Percentiles rank a stretch among this genome's conserved stretches.
Conservation (phyloP, 1,140 invertebrate genomes). For the Bombus confusus region DNA sequence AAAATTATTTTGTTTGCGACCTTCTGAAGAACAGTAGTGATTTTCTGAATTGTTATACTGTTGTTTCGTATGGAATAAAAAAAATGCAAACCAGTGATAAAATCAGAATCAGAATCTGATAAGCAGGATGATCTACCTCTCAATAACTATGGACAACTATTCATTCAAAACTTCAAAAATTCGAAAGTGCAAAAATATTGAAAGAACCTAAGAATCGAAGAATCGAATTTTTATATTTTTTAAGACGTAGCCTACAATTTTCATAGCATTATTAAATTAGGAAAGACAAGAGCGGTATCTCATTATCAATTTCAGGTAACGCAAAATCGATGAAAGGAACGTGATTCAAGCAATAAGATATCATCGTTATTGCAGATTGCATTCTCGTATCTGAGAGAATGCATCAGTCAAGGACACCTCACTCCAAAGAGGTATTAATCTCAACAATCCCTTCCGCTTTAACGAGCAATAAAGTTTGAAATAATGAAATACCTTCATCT, state of each 20-base stretch:
- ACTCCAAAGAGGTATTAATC: neutral
- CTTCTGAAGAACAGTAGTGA: neutral
- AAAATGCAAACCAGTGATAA: neutral
- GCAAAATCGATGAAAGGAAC: neutral
- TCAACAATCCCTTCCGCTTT: neutral
- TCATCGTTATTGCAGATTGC: neutral
- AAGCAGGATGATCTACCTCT: too few species aligned
- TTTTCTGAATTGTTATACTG: neutral
- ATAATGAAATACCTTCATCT: slow-evolving; percentile 1
- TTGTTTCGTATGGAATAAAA: neutral
- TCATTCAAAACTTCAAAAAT: too few species aligned
- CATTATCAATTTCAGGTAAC: neutral
- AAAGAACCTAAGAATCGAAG: neutral
- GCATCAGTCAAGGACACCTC: slow-evolving; percentile 17
- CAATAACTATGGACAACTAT: too few species aligned
- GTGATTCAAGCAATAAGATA: neutral
- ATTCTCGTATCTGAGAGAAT: neutral
- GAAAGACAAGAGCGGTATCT: neutral
- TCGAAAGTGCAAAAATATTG: too few species aligned
- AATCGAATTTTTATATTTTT: neutral
- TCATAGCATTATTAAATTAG: neutral
- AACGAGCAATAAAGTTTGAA: slow-evolving; percentile 4
- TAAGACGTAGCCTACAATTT: neutral
- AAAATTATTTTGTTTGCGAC: neutral
- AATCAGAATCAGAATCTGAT: too few species aligned